Conservation (phyloP, 2,888 invertebrate species). For the Nephrocerus scutellatus region DNA sequence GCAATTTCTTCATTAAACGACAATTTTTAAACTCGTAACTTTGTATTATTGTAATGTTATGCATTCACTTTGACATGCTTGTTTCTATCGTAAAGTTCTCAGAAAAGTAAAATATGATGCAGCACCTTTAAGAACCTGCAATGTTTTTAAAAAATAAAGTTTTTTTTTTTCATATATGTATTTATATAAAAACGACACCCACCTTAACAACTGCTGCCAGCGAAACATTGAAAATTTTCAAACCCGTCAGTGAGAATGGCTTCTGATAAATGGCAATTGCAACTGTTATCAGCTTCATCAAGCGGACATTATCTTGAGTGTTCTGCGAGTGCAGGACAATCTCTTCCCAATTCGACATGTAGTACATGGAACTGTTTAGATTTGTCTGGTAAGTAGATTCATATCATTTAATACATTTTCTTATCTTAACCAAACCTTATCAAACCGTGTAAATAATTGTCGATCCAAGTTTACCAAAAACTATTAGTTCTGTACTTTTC, state of each 20-base stretch:
- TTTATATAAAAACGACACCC: not conserved
- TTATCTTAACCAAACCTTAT: not conserved
- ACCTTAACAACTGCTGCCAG: conserved; percentile 31
- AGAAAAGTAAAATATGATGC: conserved; percentile 39
- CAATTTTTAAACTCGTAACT: no score
- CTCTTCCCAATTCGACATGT: conserved; percentile 32
- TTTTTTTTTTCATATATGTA: not conserved
- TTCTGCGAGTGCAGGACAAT: conserved; percentile 29
- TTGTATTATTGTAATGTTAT: no score
- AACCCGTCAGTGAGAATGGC: conserved; percentile 31
- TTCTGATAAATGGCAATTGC: conserved; percentile 31
- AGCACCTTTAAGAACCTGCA: conserved; percentile 34
- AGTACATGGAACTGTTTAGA: conserved; percentile 32
- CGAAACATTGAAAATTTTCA: conserved; percentile 35
- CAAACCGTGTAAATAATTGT: conserved; percentile 29
- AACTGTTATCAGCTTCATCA: conserved; percentile 30
- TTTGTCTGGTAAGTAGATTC: no score
- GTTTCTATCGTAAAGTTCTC: conserved; percentile 34
- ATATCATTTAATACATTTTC: no score
- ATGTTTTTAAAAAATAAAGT: not conserved
- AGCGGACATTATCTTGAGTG: conserved; percentile 26
- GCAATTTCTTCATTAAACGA: no score
- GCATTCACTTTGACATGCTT: no score
- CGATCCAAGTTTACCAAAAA: conserved; percentile 31
- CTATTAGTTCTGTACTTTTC: conserved; percentile 30